Base-by-base conservation (phyloP, 1,140 invertebrate species). In the Saccostrea cuccullata region DNA sequence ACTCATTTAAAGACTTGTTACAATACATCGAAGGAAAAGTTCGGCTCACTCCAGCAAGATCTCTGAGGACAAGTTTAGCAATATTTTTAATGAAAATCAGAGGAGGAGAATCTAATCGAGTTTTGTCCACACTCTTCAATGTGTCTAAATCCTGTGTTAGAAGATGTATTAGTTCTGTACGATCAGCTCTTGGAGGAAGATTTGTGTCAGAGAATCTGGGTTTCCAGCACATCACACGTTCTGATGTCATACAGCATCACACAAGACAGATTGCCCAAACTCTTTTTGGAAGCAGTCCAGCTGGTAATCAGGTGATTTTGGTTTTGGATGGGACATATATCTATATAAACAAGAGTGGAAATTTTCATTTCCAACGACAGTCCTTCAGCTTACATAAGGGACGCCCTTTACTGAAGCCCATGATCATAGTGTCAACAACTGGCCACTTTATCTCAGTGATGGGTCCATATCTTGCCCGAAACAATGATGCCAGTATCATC, bases 401-500 rank as follows among this genome's bases (percentile, higher is more conserved):
- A 6, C 17, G 88, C 9, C 88, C 86, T 40, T 36, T 86, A 13
- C 64, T 86, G 8, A 87, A 86, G 47, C 82, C 85, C 15, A 87
- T 86, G 82, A n/a, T 86, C 17, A 5, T 83, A 12, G 88, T 89
- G 15, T 20, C 60, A 58, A 84, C 60, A 26, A 86, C 58, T 9
- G 88, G 55, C 15, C 84, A 86, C 30, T 55, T 89, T 12, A 73
- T 86, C 0, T 87, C 56, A 3, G 60, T 89, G 26, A 84, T 73
- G 60, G 88, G 85, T 11, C 86, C 82, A 23, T 84, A 86, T 17
- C 26, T 86, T 23, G 73, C 82, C 12, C 83, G 64, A 30, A 87
- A 89, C 26, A 89, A 89, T 87, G 86, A 89, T 82, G 84, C 89
- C 13, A 86, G 23, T 58, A 90, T 90, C 15, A 58, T 88, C 11